Percentiles rank a stretch among this genome's conserved stretches.
Evolutionary conservation across 2,113 vertebrate species (phyloP).

Genomic region (Stomatorhinus ivindoensis): DNA sequence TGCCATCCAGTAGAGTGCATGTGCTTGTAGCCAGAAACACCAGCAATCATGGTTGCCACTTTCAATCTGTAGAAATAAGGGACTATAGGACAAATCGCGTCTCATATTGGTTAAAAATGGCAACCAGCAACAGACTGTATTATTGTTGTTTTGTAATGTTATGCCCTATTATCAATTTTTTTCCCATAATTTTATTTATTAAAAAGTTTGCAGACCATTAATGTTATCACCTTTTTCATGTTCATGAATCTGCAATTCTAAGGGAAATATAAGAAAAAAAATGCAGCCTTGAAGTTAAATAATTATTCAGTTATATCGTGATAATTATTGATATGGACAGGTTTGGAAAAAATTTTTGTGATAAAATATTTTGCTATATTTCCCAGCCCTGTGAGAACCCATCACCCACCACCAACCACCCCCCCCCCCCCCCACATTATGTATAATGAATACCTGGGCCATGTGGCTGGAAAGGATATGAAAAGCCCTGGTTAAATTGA

Average conservation of each 20-base stretch:
- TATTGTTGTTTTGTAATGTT: no score
- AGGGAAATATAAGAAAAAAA: not conserved
- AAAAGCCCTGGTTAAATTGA: not conserved
- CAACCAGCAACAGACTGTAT: no score
- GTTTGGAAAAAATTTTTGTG: not conserved
- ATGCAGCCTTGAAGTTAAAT: not conserved
- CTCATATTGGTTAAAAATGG: no score
- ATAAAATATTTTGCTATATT: not conserved
- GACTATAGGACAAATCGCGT: no score
- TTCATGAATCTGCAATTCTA: not conserved
- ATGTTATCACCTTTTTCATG: not conserved
- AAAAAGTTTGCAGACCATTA: not conserved
- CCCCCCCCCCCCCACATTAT: no score
- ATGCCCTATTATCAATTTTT: no score
- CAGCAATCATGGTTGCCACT: no score
- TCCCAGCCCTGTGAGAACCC: not conserved
- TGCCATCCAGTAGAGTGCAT: no score
- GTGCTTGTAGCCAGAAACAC: no score
- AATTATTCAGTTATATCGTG: not conserved
- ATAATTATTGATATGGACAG: not conserved
- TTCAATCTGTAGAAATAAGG: no score
- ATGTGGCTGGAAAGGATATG: not conserved
- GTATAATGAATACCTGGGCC: not conserved
- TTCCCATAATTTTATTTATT: not conserved
- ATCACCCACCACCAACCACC: not conserved